Base-by-base conservation (phyloP, 2,797 vertebrate species). In the Gymnoscopelus microlampas region DNA sequence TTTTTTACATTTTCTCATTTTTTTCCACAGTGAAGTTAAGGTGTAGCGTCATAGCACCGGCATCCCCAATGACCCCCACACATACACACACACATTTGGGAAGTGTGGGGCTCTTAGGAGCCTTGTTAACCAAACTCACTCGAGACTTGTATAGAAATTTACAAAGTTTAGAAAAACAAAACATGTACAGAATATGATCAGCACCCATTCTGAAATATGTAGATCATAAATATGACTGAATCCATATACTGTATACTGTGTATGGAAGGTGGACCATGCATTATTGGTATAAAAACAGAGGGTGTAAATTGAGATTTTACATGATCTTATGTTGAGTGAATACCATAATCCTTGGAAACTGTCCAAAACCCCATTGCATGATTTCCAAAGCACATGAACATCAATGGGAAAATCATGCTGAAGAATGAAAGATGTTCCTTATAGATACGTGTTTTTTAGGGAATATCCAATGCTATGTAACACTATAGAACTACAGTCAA, bases 21-120 rank as follows among this genome's bases (percentile, higher is more conserved):
- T 83, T 80, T 83, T 80, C 89, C 90, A 93, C 91, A 93, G 91
- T 91, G 90, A 91, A 87, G 85, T 87, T 75, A 74, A 89, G 79
- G 63, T 87, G 86, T 85, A 91, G 89, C 88, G 84, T 89, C 82
- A 80, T 91, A 92, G 88, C 90, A 89, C 89, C 88, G 19, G 72
- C 76, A 74, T 69, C 77, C 83, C 55, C 2, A n/a, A 44, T 24
- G 2, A 35, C 32, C n/a, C 35, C 35, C 58, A 9, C 14, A 26
- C 50, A 57, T 24, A 12, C 24, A 68, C 67, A 71, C 56, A 77
- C 8, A 54, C 51, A 58, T 53, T 51, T 44, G 64, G 68, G 66
- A 74, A 56, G 69, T 51, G 70, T 70, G 32, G 13, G 11, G 64
- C 71, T 66, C 71, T 58, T 65, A 23, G 55, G 62, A 81, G 68